phyloP scores from a whole-genome alignment of 2,797 vertebrate genomes.

The Pelodytes ibericus region DNA sequence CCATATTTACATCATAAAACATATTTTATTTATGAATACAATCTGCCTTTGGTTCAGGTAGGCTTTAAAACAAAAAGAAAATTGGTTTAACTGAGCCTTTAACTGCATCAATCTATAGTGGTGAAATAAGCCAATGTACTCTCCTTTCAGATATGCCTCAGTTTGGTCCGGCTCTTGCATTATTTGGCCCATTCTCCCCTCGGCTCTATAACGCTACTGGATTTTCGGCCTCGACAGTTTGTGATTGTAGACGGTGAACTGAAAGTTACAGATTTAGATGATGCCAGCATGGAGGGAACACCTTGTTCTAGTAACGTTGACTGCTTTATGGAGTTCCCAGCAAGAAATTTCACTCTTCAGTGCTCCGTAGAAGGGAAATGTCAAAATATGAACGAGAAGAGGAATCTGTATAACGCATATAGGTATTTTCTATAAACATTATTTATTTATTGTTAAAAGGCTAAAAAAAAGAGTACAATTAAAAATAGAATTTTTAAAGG shows the following conservation, averaged over 20 bases:
- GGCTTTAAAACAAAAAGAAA: too few species aligned
- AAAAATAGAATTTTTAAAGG: too few species aligned
- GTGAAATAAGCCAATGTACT: too few species aligned
- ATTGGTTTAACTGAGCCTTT: too few species aligned
- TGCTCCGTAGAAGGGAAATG: slow-evolving; percentile 81
- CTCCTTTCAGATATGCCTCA: slow-evolving; percentile 82
- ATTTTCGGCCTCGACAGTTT: slow-evolving; percentile 90
- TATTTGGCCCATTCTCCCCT: slow-evolving; percentile 87
- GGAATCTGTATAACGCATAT: slow-evolving; percentile 89
- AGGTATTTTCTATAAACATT: slow-evolving; percentile 77
- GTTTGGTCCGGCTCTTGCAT: slow-evolving; percentile 82
- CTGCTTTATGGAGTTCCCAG: slow-evolving; percentile 84
- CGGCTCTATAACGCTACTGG: slow-evolving; percentile 84
- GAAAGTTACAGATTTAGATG: slow-evolving; percentile 87
- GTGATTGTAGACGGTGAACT: slow-evolving; percentile 84
- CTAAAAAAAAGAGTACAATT: too few species aligned
- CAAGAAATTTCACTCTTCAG: slow-evolving; percentile 83
- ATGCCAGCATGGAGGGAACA: slow-evolving; percentile 82
- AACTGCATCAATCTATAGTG: too few species aligned
- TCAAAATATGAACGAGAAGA: slow-evolving; percentile 83
- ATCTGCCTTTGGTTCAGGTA: too few species aligned
- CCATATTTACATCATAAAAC: too few species aligned
- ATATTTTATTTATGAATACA: too few species aligned
- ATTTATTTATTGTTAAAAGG: too few species aligned
- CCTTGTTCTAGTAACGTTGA: slow-evolving; percentile 71